Evolutionary conservation across 2,797 vertebrate species (phyloP), one percentile per base, ranked within the genome.

Genomic region (Rhinoraja longicauda): DNA sequence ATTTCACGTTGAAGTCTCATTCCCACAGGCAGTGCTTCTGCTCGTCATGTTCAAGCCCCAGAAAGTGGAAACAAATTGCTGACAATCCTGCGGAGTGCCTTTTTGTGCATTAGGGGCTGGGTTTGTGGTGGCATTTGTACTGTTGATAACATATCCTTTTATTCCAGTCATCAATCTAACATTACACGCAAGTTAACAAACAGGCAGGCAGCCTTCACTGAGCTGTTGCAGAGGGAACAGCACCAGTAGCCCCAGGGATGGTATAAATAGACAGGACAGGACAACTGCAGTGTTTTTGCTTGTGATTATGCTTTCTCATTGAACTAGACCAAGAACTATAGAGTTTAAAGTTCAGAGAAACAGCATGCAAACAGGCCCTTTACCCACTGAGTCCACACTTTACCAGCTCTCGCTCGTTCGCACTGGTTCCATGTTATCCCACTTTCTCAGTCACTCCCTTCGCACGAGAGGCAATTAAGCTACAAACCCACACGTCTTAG

Each of bases 181-280:
- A 88, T 88, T 64, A 88, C 59, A 88, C 59, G 4, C 59, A 88
- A 64, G 59, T 64, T 88, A 64, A 88, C n/a, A 88, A 88, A 88
- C 64, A 64, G 82, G n/a, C 82, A 88, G 57, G 17, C 59, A 64
- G n/a, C n/a, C 53, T 19, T 64, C 84, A 32, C 13, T 88, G 59
- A 0, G 15, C 84, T 88, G 59, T 29, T 19, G n/a, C 15, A 64
- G 13, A 19, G 29, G n/a, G 82, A n/a, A 32, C 29, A 19, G 57
- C 9, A 17, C 29, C 15, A 88, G 15, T 64, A 17, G 84, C 84
- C n/a, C 7, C 29, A 88, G 84, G 57, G 57, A 88, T 6, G 21
- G 59, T 32, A 64, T 64, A 19, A 17, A 88, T 62, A 64, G 4
- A 67, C 29, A 64, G 84, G 64, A 64, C 59, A 88, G n/a, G 2